A percentile compares a stretch with the other conserved stretches of the same genome.
Conservation (phyloP, 2,888 invertebrate species). For the Aleiodes alternator region DNA sequence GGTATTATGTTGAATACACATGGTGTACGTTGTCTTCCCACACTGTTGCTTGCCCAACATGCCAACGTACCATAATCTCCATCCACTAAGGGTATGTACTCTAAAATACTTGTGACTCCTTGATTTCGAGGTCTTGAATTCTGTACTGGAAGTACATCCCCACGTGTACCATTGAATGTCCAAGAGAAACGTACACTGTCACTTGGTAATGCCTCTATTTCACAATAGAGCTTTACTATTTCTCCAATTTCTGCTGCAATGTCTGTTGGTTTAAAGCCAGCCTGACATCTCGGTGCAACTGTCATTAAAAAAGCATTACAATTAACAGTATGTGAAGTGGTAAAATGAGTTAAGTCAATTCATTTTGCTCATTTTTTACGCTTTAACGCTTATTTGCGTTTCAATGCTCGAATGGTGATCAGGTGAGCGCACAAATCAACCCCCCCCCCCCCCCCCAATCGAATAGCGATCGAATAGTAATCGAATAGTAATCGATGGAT, state of each 20-base stretch:
- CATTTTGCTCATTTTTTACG: too few species aligned
- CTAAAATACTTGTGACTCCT: slow-evolving; percentile 77
- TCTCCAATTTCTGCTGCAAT: slow-evolving; percentile 85
- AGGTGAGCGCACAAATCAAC: too few species aligned
- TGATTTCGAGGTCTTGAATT: slow-evolving; percentile 79
- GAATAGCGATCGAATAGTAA: too few species aligned
- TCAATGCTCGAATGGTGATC: too few species aligned
- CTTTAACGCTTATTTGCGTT: too few species aligned
- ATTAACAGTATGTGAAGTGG: neutral
- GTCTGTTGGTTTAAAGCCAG: slow-evolving; percentile 83
- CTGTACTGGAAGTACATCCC: slow-evolving; percentile 84
- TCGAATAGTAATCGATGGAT: too few species aligned
- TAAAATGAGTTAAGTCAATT: neutral
- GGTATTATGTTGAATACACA: slow-evolving; percentile 89
- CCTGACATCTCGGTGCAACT: slow-evolving; percentile 88
- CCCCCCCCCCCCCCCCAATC: too few species aligned
- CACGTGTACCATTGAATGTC: slow-evolving; percentile 88
- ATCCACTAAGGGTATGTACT: slow-evolving; percentile 77
- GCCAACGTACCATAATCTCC: slow-evolving; percentile 88
- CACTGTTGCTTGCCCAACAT: slow-evolving; percentile 91
- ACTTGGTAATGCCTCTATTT: slow-evolving; percentile 87
- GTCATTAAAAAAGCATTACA: slow-evolving; percentile 52
- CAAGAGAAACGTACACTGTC: slow-evolving; percentile 86
- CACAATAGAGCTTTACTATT: slow-evolving; percentile 85
- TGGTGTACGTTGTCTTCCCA: slow-evolving; percentile 88